Evolutionary conservation across 2,113 vertebrate genomes (phyloP).

Genomic region (Aegotheles bennettii): DNA sequence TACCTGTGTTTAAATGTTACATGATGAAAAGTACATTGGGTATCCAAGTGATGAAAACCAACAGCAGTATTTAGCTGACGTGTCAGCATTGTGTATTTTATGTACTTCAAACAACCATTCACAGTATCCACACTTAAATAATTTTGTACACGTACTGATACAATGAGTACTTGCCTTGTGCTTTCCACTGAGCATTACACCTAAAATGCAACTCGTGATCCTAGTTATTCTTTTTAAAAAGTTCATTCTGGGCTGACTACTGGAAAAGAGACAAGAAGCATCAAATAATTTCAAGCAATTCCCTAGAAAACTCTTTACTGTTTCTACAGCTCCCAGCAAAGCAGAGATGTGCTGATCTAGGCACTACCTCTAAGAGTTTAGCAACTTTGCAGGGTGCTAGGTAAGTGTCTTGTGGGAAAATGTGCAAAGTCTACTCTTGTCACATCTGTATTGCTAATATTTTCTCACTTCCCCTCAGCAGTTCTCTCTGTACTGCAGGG

Average conservation of each 20-base stretch:
- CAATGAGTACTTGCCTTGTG: not conserved
- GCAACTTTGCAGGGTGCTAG: not conserved
- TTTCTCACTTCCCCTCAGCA: not conserved
- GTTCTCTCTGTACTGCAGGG: not conserved
- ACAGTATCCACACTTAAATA: not conserved
- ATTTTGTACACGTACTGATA: not conserved
- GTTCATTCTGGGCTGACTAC: not conserved
- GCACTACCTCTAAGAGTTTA: not conserved
- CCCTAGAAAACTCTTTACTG: not conserved
- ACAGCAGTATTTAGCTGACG: not conserved
- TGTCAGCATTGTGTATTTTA: not conserved
- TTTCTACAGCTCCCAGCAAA: not conserved
- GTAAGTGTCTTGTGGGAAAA: not conserved
- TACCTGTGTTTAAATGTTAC: not conserved
- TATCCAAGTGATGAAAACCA: not conserved
- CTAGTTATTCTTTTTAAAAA: not conserved
- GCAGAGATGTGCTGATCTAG: accelerated
- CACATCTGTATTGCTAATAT: not conserved
- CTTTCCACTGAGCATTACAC: not conserved
- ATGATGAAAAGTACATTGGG: not conserved
- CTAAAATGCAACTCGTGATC: not conserved
- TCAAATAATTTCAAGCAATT: not conserved
- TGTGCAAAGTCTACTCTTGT: not conserved
- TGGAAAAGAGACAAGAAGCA: not conserved
- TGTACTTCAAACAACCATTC: not conserved